Percentiles rank a stretch among this genome's conserved stretches.
Conservation (phyloP, 2,888 invertebrate species). For the Andrena minutula region DNA sequence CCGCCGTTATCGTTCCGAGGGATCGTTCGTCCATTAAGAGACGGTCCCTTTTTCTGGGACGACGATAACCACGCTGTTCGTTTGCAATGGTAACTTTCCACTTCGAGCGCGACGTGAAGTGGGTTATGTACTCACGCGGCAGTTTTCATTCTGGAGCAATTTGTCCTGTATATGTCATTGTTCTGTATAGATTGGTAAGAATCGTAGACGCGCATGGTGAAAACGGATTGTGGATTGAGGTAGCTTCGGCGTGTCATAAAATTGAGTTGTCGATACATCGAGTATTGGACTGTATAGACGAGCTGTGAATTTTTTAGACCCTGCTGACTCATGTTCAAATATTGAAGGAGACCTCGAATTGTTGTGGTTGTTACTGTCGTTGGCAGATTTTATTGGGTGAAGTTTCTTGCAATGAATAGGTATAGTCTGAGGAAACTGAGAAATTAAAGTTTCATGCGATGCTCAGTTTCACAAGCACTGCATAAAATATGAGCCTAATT, state of each 20-base stretch:
- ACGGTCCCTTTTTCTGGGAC: conserved; percentile 37
- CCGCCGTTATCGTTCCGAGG: conserved; percentile 38
- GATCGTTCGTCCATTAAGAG: conserved; percentile 48
- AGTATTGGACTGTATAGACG: neutral
- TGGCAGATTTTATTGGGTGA: too few relatives aligned
- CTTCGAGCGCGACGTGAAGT: conserved; percentile 3
- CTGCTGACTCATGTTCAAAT: too few relatives aligned
- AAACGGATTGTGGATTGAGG: neutral
- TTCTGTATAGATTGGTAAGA: neutral
- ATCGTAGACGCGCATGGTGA: neutral
- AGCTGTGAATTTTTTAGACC: too few relatives aligned
- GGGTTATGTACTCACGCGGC: conserved; percentile 11
- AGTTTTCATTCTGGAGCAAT: conserved; percentile 32
- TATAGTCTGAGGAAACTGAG: too few relatives aligned
- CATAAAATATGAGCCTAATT: too few relatives aligned
- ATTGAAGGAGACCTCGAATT: too few relatives aligned
- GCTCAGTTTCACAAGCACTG: too few relatives aligned
- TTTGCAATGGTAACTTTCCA: conserved; percentile 2
- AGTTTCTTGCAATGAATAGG: too few relatives aligned
- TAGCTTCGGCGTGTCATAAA: neutral
- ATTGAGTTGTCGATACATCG: neutral
- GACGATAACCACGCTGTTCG: neutral
- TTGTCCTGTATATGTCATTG: conserved; percentile 21
- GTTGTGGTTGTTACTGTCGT: too few relatives aligned
- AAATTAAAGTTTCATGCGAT: too few relatives aligned